Percentiles rank a stretch among this genome's conserved stretches.
Conservation (phyloP, 2,113 vertebrate genomes). For the Hymenochirus boettgeri region DNA sequence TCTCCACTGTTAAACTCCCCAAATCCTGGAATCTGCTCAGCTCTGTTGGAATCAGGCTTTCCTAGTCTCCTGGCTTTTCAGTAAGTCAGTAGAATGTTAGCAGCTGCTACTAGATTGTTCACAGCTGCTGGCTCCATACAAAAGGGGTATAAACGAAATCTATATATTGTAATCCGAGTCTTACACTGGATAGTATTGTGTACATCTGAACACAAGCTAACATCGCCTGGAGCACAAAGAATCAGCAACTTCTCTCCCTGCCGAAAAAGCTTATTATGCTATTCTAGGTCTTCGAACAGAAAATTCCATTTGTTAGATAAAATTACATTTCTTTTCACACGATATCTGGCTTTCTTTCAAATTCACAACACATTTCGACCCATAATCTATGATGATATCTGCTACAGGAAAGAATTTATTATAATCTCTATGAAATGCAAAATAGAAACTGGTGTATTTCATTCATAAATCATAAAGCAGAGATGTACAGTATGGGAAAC, state of each 20-base stretch:
- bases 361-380: not conserved
- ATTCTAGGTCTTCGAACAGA: not conserved
- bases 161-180: constrained; percentile 42
- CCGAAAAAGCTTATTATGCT: not conserved
- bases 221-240: constrained; percentile 17
- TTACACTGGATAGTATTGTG: constrained; percentile 33
- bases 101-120: constrained; percentile 40
- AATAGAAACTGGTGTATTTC: no score
- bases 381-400: not conserved
- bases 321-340: not conserved
- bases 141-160: constrained; percentile 41
- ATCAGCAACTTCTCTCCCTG: constrained; percentile 18
- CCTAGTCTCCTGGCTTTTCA: constrained; percentile 35
- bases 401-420: no score
- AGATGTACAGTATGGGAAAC: no score
- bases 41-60: constrained; percentile 30
- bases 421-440: no score
- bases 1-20: constrained; percentile 13
- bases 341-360: not conserved
- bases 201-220: constrained; percentile 23
- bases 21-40: constrained; percentile 26
- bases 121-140: constrained; percentile 41
- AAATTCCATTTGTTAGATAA: not conserved
- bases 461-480: no score
- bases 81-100: constrained; percentile 39